These are phyloP conservation scores for Macrobrachium nipponense DNA, from an alignment of 1,140 invertebrate species.

Conservation along the genomic window DNA sequence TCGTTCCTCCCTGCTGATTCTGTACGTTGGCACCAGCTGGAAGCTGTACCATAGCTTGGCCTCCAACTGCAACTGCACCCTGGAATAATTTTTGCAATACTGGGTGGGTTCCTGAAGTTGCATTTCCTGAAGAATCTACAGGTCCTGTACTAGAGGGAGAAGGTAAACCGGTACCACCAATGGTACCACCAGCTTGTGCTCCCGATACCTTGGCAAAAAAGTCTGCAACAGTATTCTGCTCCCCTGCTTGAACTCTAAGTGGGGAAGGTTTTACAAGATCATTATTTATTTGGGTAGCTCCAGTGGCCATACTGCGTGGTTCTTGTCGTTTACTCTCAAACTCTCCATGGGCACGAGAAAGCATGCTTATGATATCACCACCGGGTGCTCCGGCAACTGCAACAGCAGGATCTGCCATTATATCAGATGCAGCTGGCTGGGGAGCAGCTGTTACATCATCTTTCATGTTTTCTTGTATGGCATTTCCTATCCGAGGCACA, in stretches of 20 bases:
- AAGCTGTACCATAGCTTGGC: slow-evolving; percentile 57
- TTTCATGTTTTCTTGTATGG: slow-evolving; percentile 58
- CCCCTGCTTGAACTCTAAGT: slow-evolving; percentile 40
- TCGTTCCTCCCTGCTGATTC: slow-evolving; percentile 42
- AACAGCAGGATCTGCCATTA: slow-evolving; percentile 40
- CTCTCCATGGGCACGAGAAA: slow-evolving; percentile 61
- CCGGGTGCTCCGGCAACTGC: slow-evolving; percentile 43
- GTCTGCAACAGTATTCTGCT: slow-evolving; percentile 60
- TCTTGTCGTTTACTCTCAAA: slow-evolving; percentile 62
- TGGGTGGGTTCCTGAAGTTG: slow-evolving; percentile 50
- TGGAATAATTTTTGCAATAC: slow-evolving; percentile 64
- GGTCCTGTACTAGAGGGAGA: slow-evolving; percentile 44
- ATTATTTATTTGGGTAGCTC: slow-evolving; percentile 38
- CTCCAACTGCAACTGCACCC: slow-evolving; percentile 59
- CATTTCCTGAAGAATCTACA: slow-evolving; percentile 25
- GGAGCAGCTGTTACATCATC: slow-evolving; percentile 41
- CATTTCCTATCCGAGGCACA: slow-evolving; percentile 56
- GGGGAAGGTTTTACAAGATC: slow-evolving; percentile 55
- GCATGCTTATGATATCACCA: slow-evolving; percentile 63
- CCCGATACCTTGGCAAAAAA: slow-evolving; percentile 64
- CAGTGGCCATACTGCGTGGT: slow-evolving; percentile 53
- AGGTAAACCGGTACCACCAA: slow-evolving; percentile 28
- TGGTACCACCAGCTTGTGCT: slow-evolving; percentile 41
- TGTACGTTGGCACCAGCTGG: slow-evolving; percentile 37
- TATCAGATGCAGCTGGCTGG: slow-evolving; percentile 49